Base-by-base conservation (phyloP, 1,140 invertebrate genomes). In the Drosophila parvula region DNA sequence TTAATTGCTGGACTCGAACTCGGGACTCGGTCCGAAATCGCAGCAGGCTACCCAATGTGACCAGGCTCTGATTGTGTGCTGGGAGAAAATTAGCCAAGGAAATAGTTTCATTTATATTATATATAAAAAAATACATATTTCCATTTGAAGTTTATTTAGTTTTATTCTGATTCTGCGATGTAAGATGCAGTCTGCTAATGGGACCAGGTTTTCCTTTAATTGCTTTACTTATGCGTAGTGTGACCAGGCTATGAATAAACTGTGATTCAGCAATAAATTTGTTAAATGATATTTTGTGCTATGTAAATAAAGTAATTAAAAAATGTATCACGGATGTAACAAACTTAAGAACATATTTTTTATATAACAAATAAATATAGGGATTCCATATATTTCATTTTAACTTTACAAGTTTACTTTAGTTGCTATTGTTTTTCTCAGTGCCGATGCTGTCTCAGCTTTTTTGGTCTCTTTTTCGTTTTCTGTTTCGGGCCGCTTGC, bases 1-100 rank as follows among this genome's bases (percentile, higher is more conserved):
- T 91, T 91, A 91, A 91, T 91, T 91, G 90, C 89, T 78, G 73
- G 78, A 75, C 82, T 53, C 32, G 34, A 36, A 53, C 51, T 38
- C 51, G 51, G 64, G 78, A 74, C 82, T 86, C 62, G 74, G 83
- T n/a, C 70, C 64, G 90, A 81, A 69, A 62, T 79, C 81, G 60
- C 90, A 81, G 78, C 90, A 71, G 84, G 89, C 68, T 62, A 71
- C 59, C 79, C 79, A 79, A 76, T 85, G 83, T 82, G 83, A 86
- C 83, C 75, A 69, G 83, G 59, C 65, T 58, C 60, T 84, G 81
- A 78, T 81, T 80, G 58, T 84, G 61, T 84, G 61, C 65, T 18
- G 22, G 9, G 6, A 28, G 27, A 48, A 65, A 34, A 48, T n/a
- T 3, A 0, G n/a, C 14, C 0, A 22, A 10, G 34, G 0, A 22